Conservation (phyloP, 2,888 invertebrate species). For the Leucozona laternaria region DNA sequence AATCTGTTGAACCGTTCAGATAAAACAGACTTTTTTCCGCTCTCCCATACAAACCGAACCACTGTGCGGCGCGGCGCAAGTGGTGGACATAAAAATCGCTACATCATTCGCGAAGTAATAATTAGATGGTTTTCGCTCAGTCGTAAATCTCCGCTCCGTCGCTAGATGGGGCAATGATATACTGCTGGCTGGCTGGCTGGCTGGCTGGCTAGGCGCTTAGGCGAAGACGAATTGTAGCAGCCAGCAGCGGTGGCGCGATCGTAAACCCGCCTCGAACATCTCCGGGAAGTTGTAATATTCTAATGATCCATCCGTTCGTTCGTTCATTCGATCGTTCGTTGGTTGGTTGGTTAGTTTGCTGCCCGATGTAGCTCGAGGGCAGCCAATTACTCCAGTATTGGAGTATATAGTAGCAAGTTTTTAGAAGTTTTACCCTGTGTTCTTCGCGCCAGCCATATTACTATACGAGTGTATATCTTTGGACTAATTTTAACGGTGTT, state of each 20-base stretch:
- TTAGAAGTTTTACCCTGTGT: conserved; percentile 14
- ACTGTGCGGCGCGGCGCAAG: conserved; percentile 48
- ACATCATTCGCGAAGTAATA: conserved; percentile 72
- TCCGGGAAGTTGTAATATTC: conserved; percentile 71
- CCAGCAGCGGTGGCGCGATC: conserved; percentile 55
- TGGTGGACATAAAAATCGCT: conserved; percentile 74
- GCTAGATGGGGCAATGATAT: conserved; percentile 56
- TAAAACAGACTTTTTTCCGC: no score
- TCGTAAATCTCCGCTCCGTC: conserved; percentile 63
- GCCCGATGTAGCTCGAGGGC: conserved; percentile 41
- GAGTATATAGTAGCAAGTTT: conserved; percentile 25
- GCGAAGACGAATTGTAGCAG: conserved; percentile 61
- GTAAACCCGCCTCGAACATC: conserved; percentile 69
- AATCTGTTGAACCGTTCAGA: no score
- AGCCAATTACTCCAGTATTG: conserved; percentile 52
- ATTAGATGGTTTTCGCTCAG: conserved; percentile 72
- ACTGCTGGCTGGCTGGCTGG: conserved; percentile 15
- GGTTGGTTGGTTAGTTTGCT: conserved; percentile 3
- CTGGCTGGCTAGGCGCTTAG: conserved; percentile 37
- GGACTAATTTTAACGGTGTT: conserved; percentile 45
- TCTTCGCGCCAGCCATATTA: background rate
- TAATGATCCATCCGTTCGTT: conserved; percentile 64
- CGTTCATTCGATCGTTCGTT: conserved; percentile 21
- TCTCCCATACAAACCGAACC: no score
- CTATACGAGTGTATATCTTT: background rate